phyloP scores from a whole-genome alignment of 2,888 invertebrate genomes.

The Drosophila sordidapex region DNA sequence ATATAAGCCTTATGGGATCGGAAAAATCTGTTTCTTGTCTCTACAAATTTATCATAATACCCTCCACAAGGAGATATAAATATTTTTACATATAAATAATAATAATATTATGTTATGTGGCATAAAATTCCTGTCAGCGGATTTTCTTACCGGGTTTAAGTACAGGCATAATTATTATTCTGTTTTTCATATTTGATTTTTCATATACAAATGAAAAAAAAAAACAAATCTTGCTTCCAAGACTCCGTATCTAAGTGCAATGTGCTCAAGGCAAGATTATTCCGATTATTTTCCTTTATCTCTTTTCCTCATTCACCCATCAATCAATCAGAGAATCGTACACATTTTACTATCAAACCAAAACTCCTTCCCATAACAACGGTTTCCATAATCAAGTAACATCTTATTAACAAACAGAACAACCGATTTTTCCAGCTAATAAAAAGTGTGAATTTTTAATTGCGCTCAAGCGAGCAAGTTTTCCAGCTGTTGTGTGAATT shows the following conservation, averaged over 20 bases:
- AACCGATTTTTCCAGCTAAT: neutral
- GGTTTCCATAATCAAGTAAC: neutral
- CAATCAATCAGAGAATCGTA: neutral
- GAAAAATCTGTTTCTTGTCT: neutral
- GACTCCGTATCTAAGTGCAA: neutral
- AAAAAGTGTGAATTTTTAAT: conserved; percentile 50
- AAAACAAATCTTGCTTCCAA: neutral
- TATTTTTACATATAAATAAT: neutral
- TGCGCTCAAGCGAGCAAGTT: conserved; percentile 15
- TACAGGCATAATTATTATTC: no score
- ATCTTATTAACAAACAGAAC: neutral
- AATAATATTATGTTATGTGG: no score
- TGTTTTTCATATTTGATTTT: no score
- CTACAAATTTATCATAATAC: neutral
- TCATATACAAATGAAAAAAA: neutral
- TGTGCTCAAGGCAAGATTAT: neutral
- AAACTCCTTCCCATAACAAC: neutral
- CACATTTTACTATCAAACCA: neutral
- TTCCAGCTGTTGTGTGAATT: conserved; percentile 22
- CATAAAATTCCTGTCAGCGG: neutral
- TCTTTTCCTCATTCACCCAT: neutral
- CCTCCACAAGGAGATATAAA: neutral
- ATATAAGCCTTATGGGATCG: neutral
- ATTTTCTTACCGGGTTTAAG: accelerated
- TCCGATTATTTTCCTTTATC: neutral